Evolutionary conservation across 2,888 invertebrate species (phyloP).

Genomic region (Eristalinus sepulchralis): DNA sequence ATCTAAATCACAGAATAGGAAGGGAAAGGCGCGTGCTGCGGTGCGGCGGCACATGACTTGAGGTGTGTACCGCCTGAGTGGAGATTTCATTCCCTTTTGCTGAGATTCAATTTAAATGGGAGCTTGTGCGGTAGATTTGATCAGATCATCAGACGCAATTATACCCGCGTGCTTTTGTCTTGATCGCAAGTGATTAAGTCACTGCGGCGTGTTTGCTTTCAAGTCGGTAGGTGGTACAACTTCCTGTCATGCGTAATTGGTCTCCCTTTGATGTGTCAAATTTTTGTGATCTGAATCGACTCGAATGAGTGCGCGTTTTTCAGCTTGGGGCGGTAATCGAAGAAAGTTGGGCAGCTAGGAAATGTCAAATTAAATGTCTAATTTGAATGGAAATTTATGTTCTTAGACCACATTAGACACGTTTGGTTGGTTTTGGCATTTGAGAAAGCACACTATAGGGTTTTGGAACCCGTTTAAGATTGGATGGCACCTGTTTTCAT

Average conservation of each 20-base stretch:
- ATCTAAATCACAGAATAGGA: not conserved
- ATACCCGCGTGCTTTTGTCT: not conserved
- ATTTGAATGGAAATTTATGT: not conserved
- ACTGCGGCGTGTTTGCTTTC: not conserved
- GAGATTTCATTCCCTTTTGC: not conserved
- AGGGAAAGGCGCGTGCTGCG: not conserved
- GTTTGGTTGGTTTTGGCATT: no score
- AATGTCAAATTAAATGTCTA: not conserved
- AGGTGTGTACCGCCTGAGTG: not conserved
- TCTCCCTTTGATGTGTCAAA: not conserved
- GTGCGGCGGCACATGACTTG: not conserved
- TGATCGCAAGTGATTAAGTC: not conserved
- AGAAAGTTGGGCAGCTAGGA: not conserved
- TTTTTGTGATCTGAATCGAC: not conserved
- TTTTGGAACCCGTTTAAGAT: no score
- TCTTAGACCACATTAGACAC: no score
- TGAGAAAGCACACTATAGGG: no score
- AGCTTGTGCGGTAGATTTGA: not conserved
- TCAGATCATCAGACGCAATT: not conserved
- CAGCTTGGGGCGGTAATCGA: not conserved
- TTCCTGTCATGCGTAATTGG: not conserved
- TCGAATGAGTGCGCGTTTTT: not conserved
- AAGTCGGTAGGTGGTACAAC: not conserved
- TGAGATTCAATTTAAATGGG: not conserved
- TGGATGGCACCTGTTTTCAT: no score